phyloP scores from a whole-genome alignment of 1,140 invertebrate genomes.

The Cyphomyrmex costatus region DNA sequence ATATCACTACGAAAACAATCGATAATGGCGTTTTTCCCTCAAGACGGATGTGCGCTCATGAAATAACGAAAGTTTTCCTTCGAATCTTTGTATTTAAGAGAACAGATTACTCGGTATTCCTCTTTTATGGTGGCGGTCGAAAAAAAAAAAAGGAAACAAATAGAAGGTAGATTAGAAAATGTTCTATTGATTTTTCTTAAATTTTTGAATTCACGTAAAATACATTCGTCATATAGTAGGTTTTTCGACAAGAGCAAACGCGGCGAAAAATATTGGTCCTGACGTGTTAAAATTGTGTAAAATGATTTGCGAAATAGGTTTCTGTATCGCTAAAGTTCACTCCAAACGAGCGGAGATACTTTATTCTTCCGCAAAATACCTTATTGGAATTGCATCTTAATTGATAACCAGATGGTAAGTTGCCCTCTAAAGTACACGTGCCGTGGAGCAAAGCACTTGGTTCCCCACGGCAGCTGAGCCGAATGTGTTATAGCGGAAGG shows the following conservation, averaged over 20 bases:
- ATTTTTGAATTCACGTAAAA: not conserved
- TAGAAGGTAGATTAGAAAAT: slow-evolving; percentile 4
- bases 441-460: slow-evolving; percentile 19
- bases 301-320: not conserved
- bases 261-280: not conserved
- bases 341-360: not conserved
- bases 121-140: slow-evolving; percentile 1
- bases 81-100: slow-evolving; percentile 31
- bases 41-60: not conserved
- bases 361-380: not conserved
- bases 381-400: slow-evolving; percentile 23
- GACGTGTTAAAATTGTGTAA: not conserved
- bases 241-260: not conserved
- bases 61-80: slow-evolving; percentile 39
- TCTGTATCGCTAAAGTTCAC: no score
- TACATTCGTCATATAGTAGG: not conserved
- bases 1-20: slow-evolving; percentile 25
- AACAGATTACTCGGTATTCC: slow-evolving; percentile 5
- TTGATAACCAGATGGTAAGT: not conserved
- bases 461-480: slow-evolving; percentile 22
- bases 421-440: slow-evolving; percentile 20
- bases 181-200: not conserved
- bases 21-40: slow-evolving; percentile 31
- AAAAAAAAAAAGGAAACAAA: not conserved
- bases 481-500: slow-evolving; percentile 33